Base-by-base conservation (phyloP, 2,797 vertebrate genomes). In the Naso thynnoides region DNA sequence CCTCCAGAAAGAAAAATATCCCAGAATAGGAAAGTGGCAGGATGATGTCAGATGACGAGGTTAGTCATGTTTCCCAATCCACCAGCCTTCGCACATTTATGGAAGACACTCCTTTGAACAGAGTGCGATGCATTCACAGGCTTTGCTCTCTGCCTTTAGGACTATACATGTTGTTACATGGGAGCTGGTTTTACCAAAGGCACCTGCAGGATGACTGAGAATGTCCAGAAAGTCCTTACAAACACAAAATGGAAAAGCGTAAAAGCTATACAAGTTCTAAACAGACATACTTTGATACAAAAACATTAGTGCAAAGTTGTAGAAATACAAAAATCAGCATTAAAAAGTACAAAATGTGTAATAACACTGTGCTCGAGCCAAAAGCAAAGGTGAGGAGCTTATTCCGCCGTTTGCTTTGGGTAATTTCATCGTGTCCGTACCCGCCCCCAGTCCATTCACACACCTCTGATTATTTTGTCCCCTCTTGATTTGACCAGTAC, bases 291-390 rank as follows among this genome's bases (percentile, higher is more conserved):
- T 72, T 45, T 3, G 53, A 82, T 85, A 87, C 53, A 85, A 80
- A 85, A 84, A 91, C 88, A 92, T 93, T 94, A 94, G 93, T 94
- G 93, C 93, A 94, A 94, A 92, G 85, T 87, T 86, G 85, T 86
- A 88, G 65, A 88, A 85, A 90, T 76, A 83, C 50, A 15, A 42
- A 84, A 80, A 84, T 81, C 83, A 79, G 77, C 80, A 86, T 38
- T 70, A 61, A 65, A 58, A 69, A 52, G 14, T 50, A 80, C 65
- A 85, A 84, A 85, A 70, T 47, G 67, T 83, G 79, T 84, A 78
- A 81, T 80, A 92, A 93, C 87, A 92, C 89, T 92, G 91, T 92
- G 90, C 88, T 92, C 90, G 54, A 80, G 81, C 75, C 84, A 73
- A 78, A 81, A 64, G 58, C 67, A 61, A 82, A 78, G 64, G 64